phyloP scores from a whole-genome alignment of 2,888 invertebrate genomes.

The Folsomia manolachei region DNA sequence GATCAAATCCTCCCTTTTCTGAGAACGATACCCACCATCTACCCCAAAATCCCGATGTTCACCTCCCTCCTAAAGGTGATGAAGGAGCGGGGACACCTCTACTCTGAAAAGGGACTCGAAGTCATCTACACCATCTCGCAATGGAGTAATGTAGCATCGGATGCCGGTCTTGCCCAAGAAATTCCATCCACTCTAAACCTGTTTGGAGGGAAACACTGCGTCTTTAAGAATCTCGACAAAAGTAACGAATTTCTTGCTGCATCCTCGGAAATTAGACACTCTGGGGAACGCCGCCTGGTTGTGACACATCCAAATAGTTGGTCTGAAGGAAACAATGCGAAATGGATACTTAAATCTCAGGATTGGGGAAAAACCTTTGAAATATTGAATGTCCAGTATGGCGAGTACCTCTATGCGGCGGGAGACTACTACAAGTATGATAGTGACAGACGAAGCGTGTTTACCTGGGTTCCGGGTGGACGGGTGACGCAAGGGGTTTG shows the following conservation, averaged over 20 bases:
- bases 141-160: not conserved
- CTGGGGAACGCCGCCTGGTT: slow-evolving; percentile 1
- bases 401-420: slow-evolving; percentile 9
- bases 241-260: slow-evolving; percentile 8
- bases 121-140: not conserved
- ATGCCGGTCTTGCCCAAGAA: not conserved
- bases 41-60: not conserved
- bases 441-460: not conserved
- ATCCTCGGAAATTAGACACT: not conserved
- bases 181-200: not conserved
- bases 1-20: not conserved
- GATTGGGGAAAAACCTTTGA: not conserved
- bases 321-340: slow-evolving; percentile 3
- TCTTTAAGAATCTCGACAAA: not conserved
- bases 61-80: not conserved
- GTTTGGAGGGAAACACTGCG: not conserved
- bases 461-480: slow-evolving; percentile 1
- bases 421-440: slow-evolving; percentile 10
- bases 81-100: not conserved
- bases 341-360: not conserved
- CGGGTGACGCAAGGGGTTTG: slow-evolving; percentile 1
- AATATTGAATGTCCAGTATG: not conserved
- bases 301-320: slow-evolving; percentile 10
- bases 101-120: not conserved
- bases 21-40: not conserved